Evolutionary conservation across 1,140 invertebrate genomes (phyloP).

Genomic region (Capitella teleta): DNA sequence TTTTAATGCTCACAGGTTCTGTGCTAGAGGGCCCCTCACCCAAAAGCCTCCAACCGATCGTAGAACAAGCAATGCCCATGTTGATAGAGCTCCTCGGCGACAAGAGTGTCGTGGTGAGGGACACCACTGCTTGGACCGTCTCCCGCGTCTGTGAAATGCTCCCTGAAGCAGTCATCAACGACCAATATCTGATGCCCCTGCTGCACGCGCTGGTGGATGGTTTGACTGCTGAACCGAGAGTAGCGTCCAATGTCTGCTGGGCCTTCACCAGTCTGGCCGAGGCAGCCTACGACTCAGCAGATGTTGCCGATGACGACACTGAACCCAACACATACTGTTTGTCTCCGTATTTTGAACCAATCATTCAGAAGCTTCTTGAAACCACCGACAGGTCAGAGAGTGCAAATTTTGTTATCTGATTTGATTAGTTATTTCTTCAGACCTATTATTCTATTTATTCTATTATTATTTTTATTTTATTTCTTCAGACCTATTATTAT

Average conservation of each 20-base stretch:
- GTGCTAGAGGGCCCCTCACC: constrained; percentile 88
- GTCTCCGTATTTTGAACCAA: constrained; percentile 84
- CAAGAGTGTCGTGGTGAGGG: constrained; percentile 78
- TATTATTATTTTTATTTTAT: too few relatives aligned
- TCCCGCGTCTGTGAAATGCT: constrained; percentile 95
- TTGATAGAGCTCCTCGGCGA: constrained; percentile 91
- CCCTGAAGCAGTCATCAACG: constrained; percentile 89
- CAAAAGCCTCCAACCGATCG: constrained; percentile 75
- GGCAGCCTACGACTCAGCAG: constrained; percentile 77
- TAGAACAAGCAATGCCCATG: constrained; percentile 91
- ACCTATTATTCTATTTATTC: too few relatives aligned
- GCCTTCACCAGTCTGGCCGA: constrained; percentile 95
- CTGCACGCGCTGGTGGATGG: constrained; percentile 81
- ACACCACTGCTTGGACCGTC: constrained; percentile 97
- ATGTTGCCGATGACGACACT: constrained; percentile 48
- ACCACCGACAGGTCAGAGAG: constrained; percentile 83
- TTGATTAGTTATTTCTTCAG: too few relatives aligned
- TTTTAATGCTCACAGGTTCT: constrained; percentile 58
- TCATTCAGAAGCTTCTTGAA: constrained; percentile 79
- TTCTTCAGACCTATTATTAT: too few relatives aligned
- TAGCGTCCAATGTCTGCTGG: constrained; percentile 99
- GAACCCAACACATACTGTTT: constrained; percentile 89
- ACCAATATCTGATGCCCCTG: constrained; percentile 60
- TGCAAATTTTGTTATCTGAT: too few relatives aligned
- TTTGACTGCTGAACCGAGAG: constrained; percentile 76